Base-by-base conservation (phyloP, 2,113 vertebrate genomes). In the Coregonus clupeaformis region DNA sequence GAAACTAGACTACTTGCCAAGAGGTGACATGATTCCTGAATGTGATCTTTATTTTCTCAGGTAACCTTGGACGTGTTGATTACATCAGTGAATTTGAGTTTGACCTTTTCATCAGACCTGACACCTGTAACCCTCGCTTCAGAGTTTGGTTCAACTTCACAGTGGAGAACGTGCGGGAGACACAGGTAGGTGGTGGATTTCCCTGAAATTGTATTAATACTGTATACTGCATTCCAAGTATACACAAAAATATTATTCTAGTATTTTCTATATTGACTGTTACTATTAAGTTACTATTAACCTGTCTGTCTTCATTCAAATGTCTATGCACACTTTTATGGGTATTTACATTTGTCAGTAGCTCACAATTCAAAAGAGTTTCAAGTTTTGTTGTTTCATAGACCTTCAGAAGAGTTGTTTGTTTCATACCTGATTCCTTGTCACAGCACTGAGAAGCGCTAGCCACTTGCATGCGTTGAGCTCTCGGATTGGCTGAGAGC, bases 91-190 rank as follows among this genome's bases (percentile, higher is more conserved):
- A 99, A 66, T 98, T 99, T 89, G 98, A 99, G 83, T 99, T 97
- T 85, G 97, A 99, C 89, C 94, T 99, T 27, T 99, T 98, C 89
- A 97, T 99, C 82, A 93, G 98, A 30, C 98, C 98, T 1, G 97
- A 99, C 84, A 99, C 98, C 64, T 98, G 98, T 88, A 99, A 99
- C 81, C 96, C 97, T 12, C 96, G 97, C 82, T 99, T 99, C 91
- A 92, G 98, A 90, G 97, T 99, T 52, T 99, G 97, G 98, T 99
- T 99, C 92, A 98, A 98, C 92, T 99, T 99, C 90, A 97, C 95
- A 0, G 95, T 99, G 87, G 98, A 98, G 91, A 98, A 99, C 11
- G 92, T 97, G 68, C 95, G 96, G 73, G 96, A 98, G 83, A 97
- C 93, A 68, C 98, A 99, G 95, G 98, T 91, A 25, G 80, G 88